Percentiles rank a stretch among this genome's conserved stretches.
These are phyloP conservation scores for Noctua fimbriata DNA, from an alignment of 2,888 invertebrate species.

Conservation along the genomic window DNA sequence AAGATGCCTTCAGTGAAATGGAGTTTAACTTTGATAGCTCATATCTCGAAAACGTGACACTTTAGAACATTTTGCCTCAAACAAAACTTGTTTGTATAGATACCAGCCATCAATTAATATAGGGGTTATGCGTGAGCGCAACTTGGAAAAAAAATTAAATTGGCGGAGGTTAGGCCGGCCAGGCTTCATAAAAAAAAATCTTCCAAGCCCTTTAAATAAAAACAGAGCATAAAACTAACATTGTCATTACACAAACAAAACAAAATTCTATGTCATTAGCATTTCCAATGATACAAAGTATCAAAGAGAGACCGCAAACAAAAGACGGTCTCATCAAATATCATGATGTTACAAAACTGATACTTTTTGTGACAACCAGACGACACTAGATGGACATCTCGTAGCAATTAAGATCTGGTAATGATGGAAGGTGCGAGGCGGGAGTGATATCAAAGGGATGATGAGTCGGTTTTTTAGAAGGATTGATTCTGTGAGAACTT, in stretches of 20 bases:
- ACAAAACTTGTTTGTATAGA: too few relatives aligned
- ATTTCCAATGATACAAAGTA: constrained; percentile 62
- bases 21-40: too few relatives aligned
- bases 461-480: constrained; percentile 51
- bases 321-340: constrained; percentile 73
- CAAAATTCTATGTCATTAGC: constrained; percentile 54
- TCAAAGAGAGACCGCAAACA: constrained; percentile 68
- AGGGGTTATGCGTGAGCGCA: too few relatives aligned
- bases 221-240: constrained; percentile 21
- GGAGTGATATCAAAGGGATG: constrained; percentile 54
- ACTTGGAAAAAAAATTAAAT: too few relatives aligned
- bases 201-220: constrained; percentile 2
- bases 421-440: constrained; percentile 63
- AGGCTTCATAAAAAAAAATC: too few relatives aligned
- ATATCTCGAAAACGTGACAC: too few relatives aligned
- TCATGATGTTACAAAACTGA: constrained; percentile 74
- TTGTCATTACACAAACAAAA: constrained; percentile 41
- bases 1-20: too few relatives aligned
- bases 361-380: constrained; percentile 77
- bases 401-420: constrained; percentile 71
- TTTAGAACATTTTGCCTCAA: too few relatives aligned
- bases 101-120: too few relatives aligned
- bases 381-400: constrained; percentile 75
- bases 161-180: too few relatives aligned
- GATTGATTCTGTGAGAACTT: constrained; percentile 38